Evolutionary conservation across 1,140 invertebrate genomes (phyloP).

Genomic region (Drosophila mojavensis): DNA sequence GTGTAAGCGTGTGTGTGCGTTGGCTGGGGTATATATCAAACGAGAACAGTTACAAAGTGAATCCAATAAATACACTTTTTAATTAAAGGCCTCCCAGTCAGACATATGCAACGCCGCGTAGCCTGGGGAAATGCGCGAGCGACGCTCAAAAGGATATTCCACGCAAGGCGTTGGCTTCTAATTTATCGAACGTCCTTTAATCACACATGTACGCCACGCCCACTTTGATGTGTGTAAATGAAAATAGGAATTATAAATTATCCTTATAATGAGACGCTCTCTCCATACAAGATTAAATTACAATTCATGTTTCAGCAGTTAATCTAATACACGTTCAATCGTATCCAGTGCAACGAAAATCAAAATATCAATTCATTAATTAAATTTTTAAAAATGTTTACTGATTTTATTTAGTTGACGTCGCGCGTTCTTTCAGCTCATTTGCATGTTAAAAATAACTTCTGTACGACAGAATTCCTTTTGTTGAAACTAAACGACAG

Average conservation of each 20-base stretch:
- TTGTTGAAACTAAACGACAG: slow-evolving; percentile 57
- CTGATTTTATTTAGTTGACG: slow-evolving; percentile 73
- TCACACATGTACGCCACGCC: slow-evolving; percentile 7
- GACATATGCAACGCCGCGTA: slow-evolving; percentile 5
- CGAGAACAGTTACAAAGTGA: slow-evolving; percentile 55
- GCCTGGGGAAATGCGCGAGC: slow-evolving; percentile 6
- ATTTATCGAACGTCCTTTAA: slow-evolving; percentile 18
- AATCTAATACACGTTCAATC: slow-evolving; percentile 31
- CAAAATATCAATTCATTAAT: slow-evolving; percentile 19
- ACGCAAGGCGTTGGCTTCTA: slow-evolving; percentile 10
- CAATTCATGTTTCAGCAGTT: slow-evolving; percentile 2
- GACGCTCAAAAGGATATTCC: neutral
- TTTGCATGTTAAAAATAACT: slow-evolving; percentile 61
- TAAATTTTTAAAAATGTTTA: slow-evolving; percentile 72
- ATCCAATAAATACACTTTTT: slow-evolving; percentile 60
- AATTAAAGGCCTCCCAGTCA: slow-evolving; percentile 52
- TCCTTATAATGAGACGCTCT: slow-evolving; percentile 7
- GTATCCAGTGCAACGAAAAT: neutral
- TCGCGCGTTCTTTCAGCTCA: slow-evolving; percentile 63
- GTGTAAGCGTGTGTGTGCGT: neutral
- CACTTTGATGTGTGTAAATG: slow-evolving; percentile 17
- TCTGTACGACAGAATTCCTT: slow-evolving; percentile 71
- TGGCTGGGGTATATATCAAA: neutral
- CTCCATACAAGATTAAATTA: neutral
- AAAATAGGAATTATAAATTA: slow-evolving; percentile 33